These are phyloP conservation scores for Zelostemma sp. DNA, from an alignment of 1,140 invertebrate genomes.

Conservation along the genomic window DNA sequence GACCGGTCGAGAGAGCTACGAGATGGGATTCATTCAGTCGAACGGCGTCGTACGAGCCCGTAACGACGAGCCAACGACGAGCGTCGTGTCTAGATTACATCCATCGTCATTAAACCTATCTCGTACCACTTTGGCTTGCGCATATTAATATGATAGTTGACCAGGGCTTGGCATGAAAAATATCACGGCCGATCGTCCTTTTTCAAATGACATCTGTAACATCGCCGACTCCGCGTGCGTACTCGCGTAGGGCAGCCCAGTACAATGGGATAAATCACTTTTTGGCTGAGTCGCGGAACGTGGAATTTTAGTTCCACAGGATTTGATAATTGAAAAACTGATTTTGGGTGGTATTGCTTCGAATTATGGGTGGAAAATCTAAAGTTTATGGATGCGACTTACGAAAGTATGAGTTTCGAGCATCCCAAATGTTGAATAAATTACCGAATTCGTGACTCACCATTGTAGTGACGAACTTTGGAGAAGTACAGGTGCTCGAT, in stretches of 20 bases:
- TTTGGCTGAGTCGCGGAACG: no score
- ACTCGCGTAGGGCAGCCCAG: no score
- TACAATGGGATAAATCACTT: no score
- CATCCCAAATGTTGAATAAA: background rate
- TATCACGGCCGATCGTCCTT: slow-evolving; percentile 25
- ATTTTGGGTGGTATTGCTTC: no score
- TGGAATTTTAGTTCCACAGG: no score
- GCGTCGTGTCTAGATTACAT: slow-evolving; percentile 43
- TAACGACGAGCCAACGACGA: slow-evolving; percentile 44
- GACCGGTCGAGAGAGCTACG: slow-evolving; percentile 37
- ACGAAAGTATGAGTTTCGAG: no score
- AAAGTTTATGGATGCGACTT: no score
- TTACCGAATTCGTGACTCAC: slow-evolving; percentile 20
- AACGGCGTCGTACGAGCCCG: slow-evolving; percentile 16
- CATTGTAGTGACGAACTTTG: slow-evolving; percentile 27
- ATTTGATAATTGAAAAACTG: no score
- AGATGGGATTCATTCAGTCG: slow-evolving; percentile 57
- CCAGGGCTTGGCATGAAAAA: slow-evolving; percentile 29
- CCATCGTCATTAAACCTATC: slow-evolving; percentile 39
- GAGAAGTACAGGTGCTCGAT: slow-evolving; percentile 42
- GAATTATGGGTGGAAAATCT: no score
- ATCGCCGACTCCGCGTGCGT: background rate
- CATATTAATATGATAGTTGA: slow-evolving; percentile 37
- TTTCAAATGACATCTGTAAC: slow-evolving; percentile 4
- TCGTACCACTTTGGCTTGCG: slow-evolving; percentile 24